phyloP scores from a whole-genome alignment of 2,888 invertebrate species.

The Ethmia dodecea region DNA sequence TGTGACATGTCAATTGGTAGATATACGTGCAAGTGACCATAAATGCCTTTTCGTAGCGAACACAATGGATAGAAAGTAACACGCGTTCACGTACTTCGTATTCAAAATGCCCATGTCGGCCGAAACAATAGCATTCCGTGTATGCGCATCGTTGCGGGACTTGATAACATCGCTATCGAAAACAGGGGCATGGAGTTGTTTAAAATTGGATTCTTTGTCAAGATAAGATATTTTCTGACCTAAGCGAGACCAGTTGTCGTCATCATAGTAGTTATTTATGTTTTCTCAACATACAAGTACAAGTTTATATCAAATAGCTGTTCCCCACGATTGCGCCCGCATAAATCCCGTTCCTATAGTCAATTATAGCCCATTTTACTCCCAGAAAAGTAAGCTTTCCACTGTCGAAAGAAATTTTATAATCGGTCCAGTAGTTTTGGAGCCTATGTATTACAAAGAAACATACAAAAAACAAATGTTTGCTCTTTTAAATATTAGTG shows the following conservation, averaged over 20 bases:
- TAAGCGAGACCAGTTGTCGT: background rate
- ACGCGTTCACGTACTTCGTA: constrained; percentile 20
- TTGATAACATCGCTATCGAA: constrained; percentile 28
- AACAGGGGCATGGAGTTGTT: constrained; percentile 12
- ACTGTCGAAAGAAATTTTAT: background rate
- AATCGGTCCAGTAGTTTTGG: no score
- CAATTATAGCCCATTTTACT: no score
- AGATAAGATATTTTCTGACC: constrained; percentile 8
- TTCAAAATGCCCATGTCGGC: constrained; percentile 25
- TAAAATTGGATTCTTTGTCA: constrained; percentile 7
- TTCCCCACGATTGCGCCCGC: no score
- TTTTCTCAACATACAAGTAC: no score
- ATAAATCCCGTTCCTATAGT: no score
- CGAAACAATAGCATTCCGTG: constrained; percentile 56
- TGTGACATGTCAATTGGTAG: constrained; percentile 31
- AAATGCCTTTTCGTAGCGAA: constrained; percentile 34
- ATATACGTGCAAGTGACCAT: constrained; percentile 35
- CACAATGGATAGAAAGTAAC: constrained; percentile 59
- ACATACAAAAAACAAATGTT: no score
- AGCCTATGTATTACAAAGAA: no score
- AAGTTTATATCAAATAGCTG: no score
- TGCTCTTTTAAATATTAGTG: no score
- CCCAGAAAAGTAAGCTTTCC: no score
- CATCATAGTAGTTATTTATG: no score
- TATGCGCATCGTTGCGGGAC: constrained; percentile 25